These are phyloP conservation scores for Spodoptera picta DNA, from an alignment of 2,888 invertebrate species.

Conservation along the genomic window DNA sequence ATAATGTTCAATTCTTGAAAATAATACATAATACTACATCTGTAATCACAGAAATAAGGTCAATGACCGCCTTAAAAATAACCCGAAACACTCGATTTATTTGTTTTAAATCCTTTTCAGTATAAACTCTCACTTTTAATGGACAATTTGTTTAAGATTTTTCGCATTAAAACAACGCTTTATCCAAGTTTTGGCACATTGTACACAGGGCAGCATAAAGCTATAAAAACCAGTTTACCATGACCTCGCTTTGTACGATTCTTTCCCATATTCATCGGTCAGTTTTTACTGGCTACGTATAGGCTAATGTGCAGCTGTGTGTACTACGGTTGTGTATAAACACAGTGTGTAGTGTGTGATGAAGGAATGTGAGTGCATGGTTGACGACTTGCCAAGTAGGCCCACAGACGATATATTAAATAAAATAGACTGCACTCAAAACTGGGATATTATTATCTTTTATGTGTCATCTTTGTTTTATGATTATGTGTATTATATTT, in stretches of 20 bases:
- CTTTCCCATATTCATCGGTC: no score
- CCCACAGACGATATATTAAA: conserved; percentile 55
- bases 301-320: no score
- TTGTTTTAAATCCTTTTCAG: conserved; percentile 31
- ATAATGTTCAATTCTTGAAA: no score
- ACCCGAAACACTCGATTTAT: conserved; percentile 20
- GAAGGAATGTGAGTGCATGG: conserved; percentile 59
- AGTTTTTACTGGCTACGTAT: no score
- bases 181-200: conserved; percentile 35
- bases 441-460: conserved; percentile 52
- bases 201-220: background rate
- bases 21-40: conserved; percentile 4
- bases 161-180: conserved; percentile 25
- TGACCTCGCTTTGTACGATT: no score
- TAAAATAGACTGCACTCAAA: conserved; percentile 60
- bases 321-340: conserved; percentile 58
- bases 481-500: background rate
- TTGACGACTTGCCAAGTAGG: conserved; percentile 68
- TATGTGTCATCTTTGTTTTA: conserved; percentile 47
- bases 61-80: no score
- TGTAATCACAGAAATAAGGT: background rate
- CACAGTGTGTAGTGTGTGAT: conserved; percentile 28
- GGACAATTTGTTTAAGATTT: conserved; percentile 28
- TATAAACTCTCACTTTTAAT: conserved; percentile 29
- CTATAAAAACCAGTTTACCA: no score